Evolutionary conservation across 2,113 vertebrate genomes (phyloP), one percentile per base, ranked within the genome.

Genomic region (Progne subis): DNA sequence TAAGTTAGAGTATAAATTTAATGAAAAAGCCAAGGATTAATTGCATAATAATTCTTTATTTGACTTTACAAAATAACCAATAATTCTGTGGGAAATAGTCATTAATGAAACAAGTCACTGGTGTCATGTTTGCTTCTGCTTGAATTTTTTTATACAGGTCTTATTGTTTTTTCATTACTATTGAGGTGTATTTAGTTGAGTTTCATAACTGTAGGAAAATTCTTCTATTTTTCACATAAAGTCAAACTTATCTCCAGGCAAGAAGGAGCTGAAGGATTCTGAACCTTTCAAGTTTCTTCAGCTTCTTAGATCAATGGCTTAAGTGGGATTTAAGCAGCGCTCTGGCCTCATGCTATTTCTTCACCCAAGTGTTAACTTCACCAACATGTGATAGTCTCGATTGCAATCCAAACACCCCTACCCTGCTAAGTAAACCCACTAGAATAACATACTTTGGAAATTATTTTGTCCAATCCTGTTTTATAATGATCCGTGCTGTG

Each of bases 301-400:
- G 0, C 34, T 44, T 84, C 46, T 69, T 52, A 46, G 13, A n/a
- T 46, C 17, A 56, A 25, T 44, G 2, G 25, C 11, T 52, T 39
- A 55, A 50, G 44, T 26, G 14, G 18, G 9, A 75, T 39, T 37
- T 82, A 55, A 83, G 34, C 14, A 72, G 41, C 4, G 0, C 12
- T 56, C 29, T 69, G 23, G 20, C 10, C 9, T 64, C 25, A 18
- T 49, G 18, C 3, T 18, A 34, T 3, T 65, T 11, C 9, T 60
- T 64, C 5, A 0, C 12, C 11, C 11, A 64, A 25, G 4, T 19
- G 9, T 52, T 59, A 37, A 32, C 5, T 72, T 91, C 43, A 56
- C 5, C 37, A 25, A 7, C 3, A 5, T 32, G 2, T 18, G 8
- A 7, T 53, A 4, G 4, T 53, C 43, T 53, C 4, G 0, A 26